Conservation (phyloP, 2,888 invertebrate genomes). For the Monoplex corrugatus region DNA sequence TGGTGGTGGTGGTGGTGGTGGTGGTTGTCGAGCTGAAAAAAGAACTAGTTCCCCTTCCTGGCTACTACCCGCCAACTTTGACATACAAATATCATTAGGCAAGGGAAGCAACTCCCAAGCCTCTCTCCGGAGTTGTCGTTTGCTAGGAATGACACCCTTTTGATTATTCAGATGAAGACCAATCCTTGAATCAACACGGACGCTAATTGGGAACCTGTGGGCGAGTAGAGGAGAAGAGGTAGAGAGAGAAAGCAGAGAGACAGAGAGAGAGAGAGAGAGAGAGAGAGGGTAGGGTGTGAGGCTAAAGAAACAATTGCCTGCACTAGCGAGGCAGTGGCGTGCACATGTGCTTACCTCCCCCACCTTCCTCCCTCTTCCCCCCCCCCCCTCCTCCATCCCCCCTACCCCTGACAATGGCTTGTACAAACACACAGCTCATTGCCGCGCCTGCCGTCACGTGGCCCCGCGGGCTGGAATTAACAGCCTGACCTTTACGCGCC, state of each 20-base stretch:
- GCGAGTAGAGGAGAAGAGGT: too few species aligned
- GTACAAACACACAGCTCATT: conserved; percentile 21
- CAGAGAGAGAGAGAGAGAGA: too few species aligned
- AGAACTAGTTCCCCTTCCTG: background rate
- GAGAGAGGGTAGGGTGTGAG: background rate
- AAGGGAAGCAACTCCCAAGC: background rate
- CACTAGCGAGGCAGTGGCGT: conserved; percentile 5
- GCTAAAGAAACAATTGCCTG: conserved; percentile 40
- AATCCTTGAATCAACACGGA: conserved; percentile 46
- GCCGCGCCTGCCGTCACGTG: background rate
- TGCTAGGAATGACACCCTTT: conserved; percentile 46
- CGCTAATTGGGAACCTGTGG: conserved; percentile 29
- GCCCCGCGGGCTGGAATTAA: conserved; percentile 24
- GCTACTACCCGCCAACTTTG: conserved; percentile 25
- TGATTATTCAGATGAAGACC: conserved; percentile 49
- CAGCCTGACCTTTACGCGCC: conserved; percentile 11
- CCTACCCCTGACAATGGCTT: background rate
- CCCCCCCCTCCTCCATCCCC: background rate
- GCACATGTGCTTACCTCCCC: conserved; percentile 22
- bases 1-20: background rate
- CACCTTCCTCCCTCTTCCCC: background rate
- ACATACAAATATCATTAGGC: conserved; percentile 29
- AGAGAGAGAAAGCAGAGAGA: too few species aligned
- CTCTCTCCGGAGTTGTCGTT: conserved; percentile 26
- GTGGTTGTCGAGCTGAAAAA: background rate